These are phyloP conservation scores for Linepithema humile DNA, from an alignment of 1,140 invertebrate genomes.

Conservation along the genomic window DNA sequence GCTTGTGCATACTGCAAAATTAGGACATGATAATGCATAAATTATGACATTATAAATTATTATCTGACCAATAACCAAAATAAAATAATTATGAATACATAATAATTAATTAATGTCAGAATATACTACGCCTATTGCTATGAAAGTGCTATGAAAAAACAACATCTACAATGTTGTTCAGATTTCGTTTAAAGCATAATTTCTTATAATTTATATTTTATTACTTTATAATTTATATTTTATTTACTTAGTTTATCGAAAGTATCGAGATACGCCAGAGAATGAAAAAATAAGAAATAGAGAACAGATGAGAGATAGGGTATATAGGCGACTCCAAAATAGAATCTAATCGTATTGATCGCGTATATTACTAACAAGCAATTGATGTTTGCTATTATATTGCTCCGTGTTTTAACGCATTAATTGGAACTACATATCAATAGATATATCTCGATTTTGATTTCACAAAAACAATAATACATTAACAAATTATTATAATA, in stretches of 20 bases:
- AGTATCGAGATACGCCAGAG: too few species aligned
- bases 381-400: conserved; percentile 40
- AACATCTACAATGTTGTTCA: background rate
- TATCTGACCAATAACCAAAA: background rate
- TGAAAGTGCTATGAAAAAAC: background rate
- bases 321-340: background rate
- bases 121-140: background rate
- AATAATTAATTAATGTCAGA: background rate
- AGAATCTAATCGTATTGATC: conserved; percentile 11
- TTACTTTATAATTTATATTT: too few species aligned
- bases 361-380: conserved; percentile 43
- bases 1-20: background rate
- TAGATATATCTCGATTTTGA: conserved; percentile 54
- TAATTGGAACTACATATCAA: conserved; percentile 17
- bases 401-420: background rate
- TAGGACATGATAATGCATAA: background rate
- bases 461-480: conserved; percentile 45
- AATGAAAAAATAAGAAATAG: background rate
- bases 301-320: background rate
- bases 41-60: background rate
- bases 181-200: too few species aligned
- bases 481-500: conserved; percentile 23
- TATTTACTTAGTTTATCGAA: too few species aligned
- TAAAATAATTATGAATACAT: background rate
- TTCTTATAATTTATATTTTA: too few species aligned